These are phyloP conservation scores for Lithophane ornitopus DNA, from an alignment of 2,888 invertebrate genomes.

Conservation along the genomic window DNA sequence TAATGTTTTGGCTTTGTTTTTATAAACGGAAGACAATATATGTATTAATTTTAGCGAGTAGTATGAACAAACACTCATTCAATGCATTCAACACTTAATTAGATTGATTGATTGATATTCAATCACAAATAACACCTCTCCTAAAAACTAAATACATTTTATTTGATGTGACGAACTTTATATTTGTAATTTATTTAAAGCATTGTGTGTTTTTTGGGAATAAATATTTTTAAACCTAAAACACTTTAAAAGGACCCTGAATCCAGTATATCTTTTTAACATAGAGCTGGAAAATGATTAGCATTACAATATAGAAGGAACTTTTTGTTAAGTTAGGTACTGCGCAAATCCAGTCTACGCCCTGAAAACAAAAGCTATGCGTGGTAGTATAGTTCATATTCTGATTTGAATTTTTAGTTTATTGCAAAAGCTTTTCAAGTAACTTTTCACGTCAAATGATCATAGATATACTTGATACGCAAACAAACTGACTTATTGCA, in stretches of 20 bases:
- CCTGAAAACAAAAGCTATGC: constrained; percentile 8
- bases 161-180: no score
- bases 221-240: no score
- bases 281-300: not conserved
- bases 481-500: constrained; percentile 12
- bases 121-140: no score
- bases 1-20: not conserved
- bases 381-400: not conserved
- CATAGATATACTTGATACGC: constrained; percentile 2
- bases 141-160: no score
- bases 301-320: not conserved
- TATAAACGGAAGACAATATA: not conserved
- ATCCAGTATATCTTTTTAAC: not conserved
- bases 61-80: no score
- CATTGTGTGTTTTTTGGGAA: no score
- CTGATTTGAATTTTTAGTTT: not conserved
- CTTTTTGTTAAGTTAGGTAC: not conserved
- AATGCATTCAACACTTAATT: no score
- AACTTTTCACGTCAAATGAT: not conserved
- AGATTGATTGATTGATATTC: no score
- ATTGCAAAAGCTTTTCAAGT: not conserved
- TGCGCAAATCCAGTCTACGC: not conserved
- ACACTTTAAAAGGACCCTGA: not conserved
- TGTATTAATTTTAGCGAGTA: not conserved
- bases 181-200: no score